Base-by-base conservation (phyloP, 2,797 vertebrate species). In the Molossus molossus region DNA sequence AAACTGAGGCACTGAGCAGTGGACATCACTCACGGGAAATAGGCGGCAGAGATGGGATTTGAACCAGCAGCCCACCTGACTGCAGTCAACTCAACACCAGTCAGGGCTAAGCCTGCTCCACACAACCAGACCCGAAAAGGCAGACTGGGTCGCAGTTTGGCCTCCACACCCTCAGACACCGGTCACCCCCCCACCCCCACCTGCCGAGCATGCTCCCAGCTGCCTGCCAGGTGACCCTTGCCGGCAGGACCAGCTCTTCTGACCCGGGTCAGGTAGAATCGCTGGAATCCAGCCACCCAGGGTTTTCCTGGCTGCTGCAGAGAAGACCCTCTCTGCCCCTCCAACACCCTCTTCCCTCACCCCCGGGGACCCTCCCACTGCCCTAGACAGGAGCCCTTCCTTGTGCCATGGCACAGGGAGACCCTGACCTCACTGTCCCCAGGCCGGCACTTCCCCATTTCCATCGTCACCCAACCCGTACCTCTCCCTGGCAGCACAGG, bases 281-380 rank as follows among this genome's bases (percentile, higher is more conserved):
- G 1, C 65, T 87, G 20, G 73, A 69, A 65, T 91, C 70, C n/a
- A 83, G 90, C 48, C 92, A 83, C 48, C 69, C 73, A 48, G 23
- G 3, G 50, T 21, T 67, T 55, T 83, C 57, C 77, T 27, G 17
- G n/a, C 67, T 55, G 37, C 60, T 60, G 25, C 17, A 3, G 25
- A 25, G 13, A 45, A 83, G 33, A 77, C 14, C 13, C 23, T 23
- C 37, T 90, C 23, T 69, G 53, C 48, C n/a, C 27, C 29, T 48
- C 57, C 50, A 70, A 25, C 53, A 23, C 6, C 29, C 73, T 23
- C 40, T 87, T 45, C 9, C 29, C 60, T 81, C 18, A 7, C 15
- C n/a, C 17, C 72, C 6, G 25, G 72, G 67, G 11, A 73, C 3
- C 9, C 21, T 70, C 53, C 9, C 3, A 29, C n/a, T 93, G 84